A percentile compares a stretch with the other conserved stretches of the same genome.
Conservation (phyloP, 2,888 invertebrate genomes). For the Caenorhabditis angaria region DNA sequence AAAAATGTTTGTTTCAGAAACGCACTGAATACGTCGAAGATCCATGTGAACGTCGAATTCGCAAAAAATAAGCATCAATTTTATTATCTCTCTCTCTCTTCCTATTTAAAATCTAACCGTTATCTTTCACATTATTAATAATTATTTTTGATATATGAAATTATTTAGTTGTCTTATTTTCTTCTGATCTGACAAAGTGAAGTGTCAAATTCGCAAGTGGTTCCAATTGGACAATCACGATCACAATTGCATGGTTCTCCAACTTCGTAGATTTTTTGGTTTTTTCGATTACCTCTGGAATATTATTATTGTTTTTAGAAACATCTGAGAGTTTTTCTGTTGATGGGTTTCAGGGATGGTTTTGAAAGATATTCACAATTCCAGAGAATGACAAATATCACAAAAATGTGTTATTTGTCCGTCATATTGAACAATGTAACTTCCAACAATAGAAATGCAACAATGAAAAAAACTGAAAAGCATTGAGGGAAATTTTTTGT, state of each 20-base stretch:
- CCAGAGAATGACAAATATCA: too few relatives aligned
- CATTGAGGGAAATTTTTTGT: too few relatives aligned
- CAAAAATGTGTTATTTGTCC: too few relatives aligned
- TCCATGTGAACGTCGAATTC: conserved; percentile 28
- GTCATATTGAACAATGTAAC: too few relatives aligned
- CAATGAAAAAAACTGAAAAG: too few relatives aligned
- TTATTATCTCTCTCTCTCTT: too few relatives aligned
- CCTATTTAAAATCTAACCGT: neutral
- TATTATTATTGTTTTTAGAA: too few relatives aligned
- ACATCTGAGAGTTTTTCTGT: too few relatives aligned
- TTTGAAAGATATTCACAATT: too few relatives aligned
- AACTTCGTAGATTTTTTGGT: conserved; percentile 46
- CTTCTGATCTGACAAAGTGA: conserved; percentile 39
- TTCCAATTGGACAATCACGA: conserved; percentile 47
- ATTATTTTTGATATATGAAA: conserved; percentile 8
- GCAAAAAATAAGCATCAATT: neutral
- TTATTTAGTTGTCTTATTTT: conserved; percentile 12
- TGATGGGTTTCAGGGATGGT: too few relatives aligned
- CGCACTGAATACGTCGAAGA: conserved; percentile 30
- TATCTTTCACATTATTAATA: conserved; percentile 5
- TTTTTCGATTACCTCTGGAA: conserved; percentile 50
- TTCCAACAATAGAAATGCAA: too few relatives aligned
- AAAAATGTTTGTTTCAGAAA: too few relatives aligned
- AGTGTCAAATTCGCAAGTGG: conserved; percentile 38
- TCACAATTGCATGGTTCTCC: conserved; percentile 44